Evolutionary conservation across 2,113 vertebrate genomes (phyloP).

Genomic region (Alectura lathami): DNA sequence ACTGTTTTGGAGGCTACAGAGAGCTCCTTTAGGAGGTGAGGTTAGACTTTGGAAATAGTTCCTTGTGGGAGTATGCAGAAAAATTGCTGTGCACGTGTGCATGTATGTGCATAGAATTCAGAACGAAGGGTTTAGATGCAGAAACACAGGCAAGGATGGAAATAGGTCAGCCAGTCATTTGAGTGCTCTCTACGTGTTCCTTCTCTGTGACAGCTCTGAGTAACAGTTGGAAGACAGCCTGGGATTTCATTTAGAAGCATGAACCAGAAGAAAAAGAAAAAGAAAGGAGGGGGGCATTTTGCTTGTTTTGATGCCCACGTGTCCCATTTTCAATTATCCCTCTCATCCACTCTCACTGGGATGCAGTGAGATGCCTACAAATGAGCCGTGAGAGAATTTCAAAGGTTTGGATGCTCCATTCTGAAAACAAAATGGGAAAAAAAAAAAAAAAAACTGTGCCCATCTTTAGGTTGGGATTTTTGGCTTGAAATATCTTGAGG

Average conservation of each 20-base stretch:
- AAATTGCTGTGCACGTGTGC: conserved; percentile 4
- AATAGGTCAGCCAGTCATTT: conserved; percentile 58
- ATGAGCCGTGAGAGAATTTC: conserved; percentile 55
- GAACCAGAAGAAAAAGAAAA: conserved; percentile 24
- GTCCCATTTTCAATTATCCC: conserved; percentile 52
- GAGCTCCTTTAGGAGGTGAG: not conserved
- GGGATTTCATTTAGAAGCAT: conserved; percentile 41
- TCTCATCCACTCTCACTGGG: conserved; percentile 46
- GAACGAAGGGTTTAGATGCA: not conserved
- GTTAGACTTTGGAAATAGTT: not conserved
- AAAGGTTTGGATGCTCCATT: conserved; percentile 34
- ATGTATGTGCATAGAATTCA: conserved; percentile 22
- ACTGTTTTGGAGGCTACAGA: conserved; percentile 19
- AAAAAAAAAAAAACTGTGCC: not conserved
- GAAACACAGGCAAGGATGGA: conserved; percentile 32
- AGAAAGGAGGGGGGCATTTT: conserved; percentile 40
- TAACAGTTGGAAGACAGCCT: conserved; percentile 47
- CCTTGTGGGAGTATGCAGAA: not conserved
- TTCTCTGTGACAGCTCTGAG: conserved; percentile 48
- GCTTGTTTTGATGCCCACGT: conserved; percentile 56
- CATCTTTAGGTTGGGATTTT: not conserved
- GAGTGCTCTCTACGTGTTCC: conserved; percentile 33
- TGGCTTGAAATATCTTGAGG: conserved; percentile 11
- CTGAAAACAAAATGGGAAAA: not conserved
- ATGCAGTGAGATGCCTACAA: conserved; percentile 56